Conservation (phyloP, 2,888 invertebrate genomes). For the Phoenoteleia sp. region DNA sequence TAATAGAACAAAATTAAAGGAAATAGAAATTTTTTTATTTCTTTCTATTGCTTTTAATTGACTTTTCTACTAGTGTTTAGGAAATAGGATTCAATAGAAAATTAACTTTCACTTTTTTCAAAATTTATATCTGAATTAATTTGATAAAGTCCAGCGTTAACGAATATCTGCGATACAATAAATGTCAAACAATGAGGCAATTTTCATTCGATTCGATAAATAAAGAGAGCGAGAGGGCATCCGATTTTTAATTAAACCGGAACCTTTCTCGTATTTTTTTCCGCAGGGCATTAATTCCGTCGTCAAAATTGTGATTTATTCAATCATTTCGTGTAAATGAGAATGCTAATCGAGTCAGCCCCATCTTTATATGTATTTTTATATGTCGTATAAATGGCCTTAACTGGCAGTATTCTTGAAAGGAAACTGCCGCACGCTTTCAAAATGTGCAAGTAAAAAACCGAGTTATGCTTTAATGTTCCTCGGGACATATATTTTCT, state of each 20-base stretch:
- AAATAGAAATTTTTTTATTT: no score
- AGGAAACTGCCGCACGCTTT: conserved; percentile 60
- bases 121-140: conserved; percentile 58
- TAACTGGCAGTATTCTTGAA: conserved; percentile 53
- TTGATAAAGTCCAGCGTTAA: conserved; percentile 61
- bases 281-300: conserved; percentile 30
- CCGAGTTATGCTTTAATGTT: conserved; percentile 23
- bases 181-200: conserved; percentile 55
- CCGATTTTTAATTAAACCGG: conserved; percentile 61
- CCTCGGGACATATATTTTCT: conserved; percentile 2
- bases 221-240: conserved; percentile 30
- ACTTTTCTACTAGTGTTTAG: no score
- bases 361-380: conserved; percentile 64
- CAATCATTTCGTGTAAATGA: conserved; percentile 64
- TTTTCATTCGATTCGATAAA: conserved; percentile 59
- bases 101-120: no score
- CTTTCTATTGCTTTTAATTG: no score
- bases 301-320: conserved; percentile 62
- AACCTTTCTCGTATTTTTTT: neutral
- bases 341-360: conserved; percentile 57
- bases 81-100: no score
- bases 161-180: conserved; percentile 56
- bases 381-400: conserved; percentile 71
- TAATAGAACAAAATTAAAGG: no score
- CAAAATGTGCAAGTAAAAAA: conserved; percentile 42